Conservation (phyloP, 1,140 invertebrate species). For the Atta colombica region DNA sequence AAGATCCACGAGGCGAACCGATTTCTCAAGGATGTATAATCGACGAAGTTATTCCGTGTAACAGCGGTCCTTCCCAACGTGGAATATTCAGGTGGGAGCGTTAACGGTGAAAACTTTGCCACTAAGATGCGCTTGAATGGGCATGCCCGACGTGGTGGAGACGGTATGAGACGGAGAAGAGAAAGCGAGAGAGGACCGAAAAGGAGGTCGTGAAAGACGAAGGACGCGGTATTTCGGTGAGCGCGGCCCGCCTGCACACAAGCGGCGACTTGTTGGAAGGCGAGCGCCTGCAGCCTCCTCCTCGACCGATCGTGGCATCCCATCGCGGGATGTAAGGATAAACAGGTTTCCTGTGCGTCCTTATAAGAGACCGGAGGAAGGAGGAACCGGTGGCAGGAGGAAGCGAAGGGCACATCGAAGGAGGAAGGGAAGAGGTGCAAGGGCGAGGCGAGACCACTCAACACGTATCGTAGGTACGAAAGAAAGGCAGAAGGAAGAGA, state of each 20-base stretch:
- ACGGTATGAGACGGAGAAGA: slow-evolving; percentile 15
- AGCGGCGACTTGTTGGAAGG: slow-evolving; percentile 66
- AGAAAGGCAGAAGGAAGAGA: slow-evolving; percentile 28
- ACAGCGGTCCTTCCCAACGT: slow-evolving; percentile 33
- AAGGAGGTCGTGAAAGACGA: slow-evolving; percentile 54
- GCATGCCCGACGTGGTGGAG: slow-evolving; percentile 26
- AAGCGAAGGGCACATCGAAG: slow-evolving; percentile 46
- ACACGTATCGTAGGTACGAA: slow-evolving; percentile 59
- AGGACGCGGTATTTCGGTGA: slow-evolving; percentile 69
- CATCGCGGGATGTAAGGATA: slow-evolving; percentile 78
- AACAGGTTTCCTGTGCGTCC: slow-evolving; percentile 78
- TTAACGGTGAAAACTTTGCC: slow-evolving; percentile 70
- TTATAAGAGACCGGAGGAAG: slow-evolving; percentile 70
- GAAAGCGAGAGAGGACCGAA: slow-evolving; percentile 23
- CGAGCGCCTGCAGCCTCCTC: slow-evolving; percentile 49
- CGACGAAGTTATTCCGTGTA: slow-evolving; percentile 45
- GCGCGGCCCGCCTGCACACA: slow-evolving; percentile 44
- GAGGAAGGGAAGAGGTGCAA: slow-evolving; percentile 64
- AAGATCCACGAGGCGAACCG: not conserved
- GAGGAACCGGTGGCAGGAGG: slow-evolving; percentile 54
- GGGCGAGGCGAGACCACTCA: slow-evolving; percentile 76
- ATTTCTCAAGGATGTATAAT: slow-evolving; percentile 42
- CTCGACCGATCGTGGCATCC: slow-evolving; percentile 74
- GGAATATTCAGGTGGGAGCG: slow-evolving; percentile 59
- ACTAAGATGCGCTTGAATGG: slow-evolving; percentile 63